Conservation (phyloP, 2,113 vertebrate species). For the Myodes glareolus region DNA sequence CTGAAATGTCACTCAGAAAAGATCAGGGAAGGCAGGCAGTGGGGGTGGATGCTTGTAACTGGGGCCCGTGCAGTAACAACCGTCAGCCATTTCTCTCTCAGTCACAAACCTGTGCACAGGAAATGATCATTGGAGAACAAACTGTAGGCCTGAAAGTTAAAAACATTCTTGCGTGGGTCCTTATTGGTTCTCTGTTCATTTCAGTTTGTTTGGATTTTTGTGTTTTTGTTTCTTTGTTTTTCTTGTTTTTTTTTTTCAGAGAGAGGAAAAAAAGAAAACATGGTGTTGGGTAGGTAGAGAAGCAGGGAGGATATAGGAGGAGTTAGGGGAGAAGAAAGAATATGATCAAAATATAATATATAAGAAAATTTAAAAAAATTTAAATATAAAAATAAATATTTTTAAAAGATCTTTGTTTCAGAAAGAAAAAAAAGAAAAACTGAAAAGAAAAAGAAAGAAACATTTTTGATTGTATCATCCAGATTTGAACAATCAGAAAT, state of each 20-base stretch:
- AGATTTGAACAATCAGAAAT: neutral
- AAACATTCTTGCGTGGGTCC: neutral
- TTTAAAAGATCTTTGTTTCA: neutral
- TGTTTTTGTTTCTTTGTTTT: neutral
- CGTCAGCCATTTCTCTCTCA: conserved; percentile 56
- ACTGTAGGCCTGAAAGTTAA: conserved; percentile 50
- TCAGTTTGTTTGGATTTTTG: neutral
- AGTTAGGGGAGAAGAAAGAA: neutral
- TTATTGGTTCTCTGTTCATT: neutral
- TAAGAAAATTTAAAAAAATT: neutral
- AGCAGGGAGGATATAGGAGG: neutral
- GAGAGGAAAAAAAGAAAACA: neutral
- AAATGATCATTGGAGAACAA: conserved; percentile 58
- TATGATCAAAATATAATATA: neutral
- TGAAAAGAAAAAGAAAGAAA: neutral
- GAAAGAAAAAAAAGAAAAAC: neutral
- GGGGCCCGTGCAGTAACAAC: conserved; percentile 27
- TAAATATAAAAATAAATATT: neutral
- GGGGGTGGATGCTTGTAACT: neutral
- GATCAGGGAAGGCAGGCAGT: conserved; percentile 56
- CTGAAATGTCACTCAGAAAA: conserved; percentile 60
- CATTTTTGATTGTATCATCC: neutral
- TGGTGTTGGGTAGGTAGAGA: neutral
- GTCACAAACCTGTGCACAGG: conserved; percentile 38
- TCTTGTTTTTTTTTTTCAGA: neutral